These are phyloP conservation scores for Zaprionus africanus DNA, from an alignment of 1,140 invertebrate species.

Conservation along the genomic window DNA sequence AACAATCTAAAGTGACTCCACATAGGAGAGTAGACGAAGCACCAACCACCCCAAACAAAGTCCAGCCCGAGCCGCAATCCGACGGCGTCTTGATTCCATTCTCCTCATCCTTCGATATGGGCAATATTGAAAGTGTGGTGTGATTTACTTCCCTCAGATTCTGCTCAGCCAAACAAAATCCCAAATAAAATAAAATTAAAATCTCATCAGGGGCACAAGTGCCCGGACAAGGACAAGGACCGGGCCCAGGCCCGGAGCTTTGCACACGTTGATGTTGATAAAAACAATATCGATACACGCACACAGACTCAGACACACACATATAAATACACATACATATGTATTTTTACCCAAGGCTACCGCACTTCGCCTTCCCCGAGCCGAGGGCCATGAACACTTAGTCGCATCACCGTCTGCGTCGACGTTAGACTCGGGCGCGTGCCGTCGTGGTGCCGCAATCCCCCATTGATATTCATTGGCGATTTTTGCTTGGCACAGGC, in stretches of 20 bases:
- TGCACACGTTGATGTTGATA: constrained; percentile 62
- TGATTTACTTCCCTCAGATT: constrained; percentile 73
- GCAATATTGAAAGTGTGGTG: constrained; percentile 60
- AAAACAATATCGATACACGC: constrained; percentile 74
- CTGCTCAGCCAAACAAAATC: constrained; percentile 51
- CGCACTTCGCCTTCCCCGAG: constrained; percentile 18
- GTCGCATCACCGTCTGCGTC: constrained; percentile 44
- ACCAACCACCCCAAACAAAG: constrained; percentile 31
- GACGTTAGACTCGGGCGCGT: constrained; percentile 53
- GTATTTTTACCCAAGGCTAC: constrained; percentile 17
- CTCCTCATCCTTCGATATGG: constrained; percentile 32
- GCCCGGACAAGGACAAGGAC: constrained; percentile 30
- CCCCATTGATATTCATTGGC: constrained; percentile 79
- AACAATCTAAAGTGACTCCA: constrained; percentile 52
- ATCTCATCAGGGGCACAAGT: constrained; percentile 79
- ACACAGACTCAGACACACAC: background rate
- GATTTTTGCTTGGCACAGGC: constrained; percentile 61
- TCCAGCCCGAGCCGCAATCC: constrained; percentile 23
- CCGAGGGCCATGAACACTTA: constrained; percentile 42
- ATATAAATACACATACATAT: background rate
- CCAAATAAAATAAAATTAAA: constrained; percentile 81
- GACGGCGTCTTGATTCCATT: constrained; percentile 34
- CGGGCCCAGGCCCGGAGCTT: constrained; percentile 20
- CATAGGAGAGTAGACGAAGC: constrained; percentile 6
- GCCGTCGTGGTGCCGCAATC: constrained; percentile 57